Evolutionary conservation across 2,113 vertebrate genomes (phyloP).

Genomic region (Kryptolebias marmoratus): DNA sequence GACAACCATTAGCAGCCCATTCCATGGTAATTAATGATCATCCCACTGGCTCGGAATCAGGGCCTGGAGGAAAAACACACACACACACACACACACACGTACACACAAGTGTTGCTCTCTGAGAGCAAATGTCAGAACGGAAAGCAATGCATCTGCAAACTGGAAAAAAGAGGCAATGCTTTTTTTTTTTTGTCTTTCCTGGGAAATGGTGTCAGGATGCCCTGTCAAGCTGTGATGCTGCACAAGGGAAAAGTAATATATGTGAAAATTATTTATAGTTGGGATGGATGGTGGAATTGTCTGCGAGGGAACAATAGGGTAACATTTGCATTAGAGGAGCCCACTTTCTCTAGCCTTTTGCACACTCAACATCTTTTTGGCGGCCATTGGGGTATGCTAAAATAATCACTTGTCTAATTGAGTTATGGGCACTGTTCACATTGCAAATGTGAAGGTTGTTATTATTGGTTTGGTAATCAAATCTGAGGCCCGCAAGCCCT

Average conservation of each 20-base stretch:
- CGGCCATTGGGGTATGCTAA: slow-evolving; percentile 37
- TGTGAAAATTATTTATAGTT: slow-evolving; percentile 47
- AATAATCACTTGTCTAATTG: slow-evolving; percentile 66
- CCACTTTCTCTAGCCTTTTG: not conserved
- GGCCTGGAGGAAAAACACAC: slow-evolving; percentile 51
- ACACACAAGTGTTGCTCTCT: slow-evolving; percentile 19
- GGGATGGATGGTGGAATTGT: slow-evolving; percentile 8
- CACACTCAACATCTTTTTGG: slow-evolving; percentile 35
- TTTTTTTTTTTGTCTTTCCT: slow-evolving; percentile 16
- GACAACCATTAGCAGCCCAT: slow-evolving; percentile 77
- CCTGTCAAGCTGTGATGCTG: slow-evolving; percentile 9
- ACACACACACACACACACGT: not conserved
- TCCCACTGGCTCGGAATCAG: slow-evolving; percentile 69
- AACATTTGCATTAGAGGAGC: slow-evolving; percentile 42
- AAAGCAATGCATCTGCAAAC: slow-evolving; percentile 39
- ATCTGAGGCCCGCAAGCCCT: slow-evolving; percentile 62
- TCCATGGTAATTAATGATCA: slow-evolving; percentile 79
- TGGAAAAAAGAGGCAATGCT: slow-evolving; percentile 18
- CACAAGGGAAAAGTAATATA: slow-evolving; percentile 20
- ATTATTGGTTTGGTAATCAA: slow-evolving; percentile 77
- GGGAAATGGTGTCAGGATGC: slow-evolving; percentile 38
- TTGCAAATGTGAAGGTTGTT: slow-evolving; percentile 62
- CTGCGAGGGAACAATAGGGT: slow-evolving; percentile 21
- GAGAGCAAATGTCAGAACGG: slow-evolving; percentile 53
- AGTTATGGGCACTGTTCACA: slow-evolving; percentile 54